Evolutionary conservation across 2,888 invertebrate species (phyloP), one percentile per base, ranked within the genome.

Genomic region (Camponotus fellah): DNA sequence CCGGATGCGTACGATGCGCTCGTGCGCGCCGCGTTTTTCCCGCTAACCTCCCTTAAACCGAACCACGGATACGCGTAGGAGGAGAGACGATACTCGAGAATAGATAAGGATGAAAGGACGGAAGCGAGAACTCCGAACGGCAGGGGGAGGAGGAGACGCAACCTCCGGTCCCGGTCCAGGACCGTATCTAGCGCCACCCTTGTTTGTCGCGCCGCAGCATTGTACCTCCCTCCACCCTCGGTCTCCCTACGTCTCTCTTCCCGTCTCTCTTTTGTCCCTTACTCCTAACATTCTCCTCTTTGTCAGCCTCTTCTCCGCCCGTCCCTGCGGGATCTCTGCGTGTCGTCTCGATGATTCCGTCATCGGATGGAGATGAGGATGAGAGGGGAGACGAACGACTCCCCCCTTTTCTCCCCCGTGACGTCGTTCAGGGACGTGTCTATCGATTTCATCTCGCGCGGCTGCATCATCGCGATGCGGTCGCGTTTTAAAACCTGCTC

Each of bases 371-470:
- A 26, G 26, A 75, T n/a, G 76, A 46, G 43, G 77, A 60, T 5
- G n/a, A 43, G 58, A 46, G 46, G 66, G 58, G 69, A 46, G 58
- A 79, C 60, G 56, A 69, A 80, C 68, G 75, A 71, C 65, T 32
- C 69, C 79, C 71, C 91, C 83, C 46, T 76, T 88, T 64, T 85
- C 85, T 86, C 84, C 84, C 72, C 74, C 75, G 81, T 89, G 91
- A 86, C 89, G 91, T 89, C 89, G 91, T 89, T 90, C 90, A 91
- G 88, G 89, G 83, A 88, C 91, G 88, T 89, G 89, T 84, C 85
- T 91, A 90, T 90, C 89, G 90, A 90, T 90, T 88, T 89, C 88
- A 88, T 89, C 91, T 84, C 82, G 76, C 74, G 77, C 74, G 77
- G 86, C 69, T 86, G 85, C 84, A 85, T 85, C 87, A 69, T 68